Conservation (phyloP, 2,888 invertebrate genomes). For the Napeogenes inachia region DNA sequence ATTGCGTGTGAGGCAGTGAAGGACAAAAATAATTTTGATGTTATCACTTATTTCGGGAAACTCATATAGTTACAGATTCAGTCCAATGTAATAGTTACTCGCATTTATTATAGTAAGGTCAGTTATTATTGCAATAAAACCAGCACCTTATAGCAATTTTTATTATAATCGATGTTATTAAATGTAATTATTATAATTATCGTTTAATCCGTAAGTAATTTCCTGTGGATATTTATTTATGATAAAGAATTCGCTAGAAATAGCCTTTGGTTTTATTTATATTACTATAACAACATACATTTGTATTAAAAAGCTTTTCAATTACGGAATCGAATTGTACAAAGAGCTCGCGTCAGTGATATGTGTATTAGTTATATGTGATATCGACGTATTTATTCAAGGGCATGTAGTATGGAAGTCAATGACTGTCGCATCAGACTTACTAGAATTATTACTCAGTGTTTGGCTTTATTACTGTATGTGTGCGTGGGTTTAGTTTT, state of each 20-base stretch:
- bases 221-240: too few relatives aligned
- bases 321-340: constrained; percentile 13
- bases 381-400: constrained; percentile 30
- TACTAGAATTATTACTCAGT: constrained; percentile 24
- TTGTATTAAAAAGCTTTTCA: constrained; percentile 8
- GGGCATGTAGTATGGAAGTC: constrained; percentile 29
- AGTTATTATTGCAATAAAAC: neutral
- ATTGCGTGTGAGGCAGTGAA: constrained; percentile 48
- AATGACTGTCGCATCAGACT: constrained; percentile 28
- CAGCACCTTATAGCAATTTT: too few relatives aligned
- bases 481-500: constrained; percentile 23
- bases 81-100: neutral
- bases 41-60: constrained; percentile 40
- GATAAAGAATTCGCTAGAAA: too few relatives aligned
- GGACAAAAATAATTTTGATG: constrained; percentile 42
- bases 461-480: constrained; percentile 19
- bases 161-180: too few relatives aligned
- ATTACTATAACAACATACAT: too few relatives aligned
- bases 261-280: too few relatives aligned
- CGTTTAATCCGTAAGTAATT: too few relatives aligned
- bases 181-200: too few relatives aligned
- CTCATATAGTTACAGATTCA: constrained; percentile 24
- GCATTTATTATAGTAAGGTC: neutral
- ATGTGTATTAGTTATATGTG: constrained; percentile 12
- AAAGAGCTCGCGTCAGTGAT: constrained; percentile 4